Evolutionary conservation across 2,797 vertebrate species (phyloP).

Genomic region (Schizopygopsis malacanthus): DNA sequence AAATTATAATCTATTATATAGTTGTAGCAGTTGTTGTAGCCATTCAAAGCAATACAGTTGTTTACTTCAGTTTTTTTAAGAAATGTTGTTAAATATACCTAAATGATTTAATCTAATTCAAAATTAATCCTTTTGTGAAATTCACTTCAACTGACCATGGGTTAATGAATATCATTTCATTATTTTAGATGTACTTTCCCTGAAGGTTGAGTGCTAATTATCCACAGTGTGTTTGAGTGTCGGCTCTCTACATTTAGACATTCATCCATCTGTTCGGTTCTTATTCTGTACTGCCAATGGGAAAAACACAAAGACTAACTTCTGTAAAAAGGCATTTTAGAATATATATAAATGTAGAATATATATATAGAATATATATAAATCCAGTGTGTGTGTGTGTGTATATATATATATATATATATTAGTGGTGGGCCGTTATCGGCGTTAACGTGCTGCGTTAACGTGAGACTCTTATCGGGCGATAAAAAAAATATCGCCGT

Average conservation of each 20-base stretch:
- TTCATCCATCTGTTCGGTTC: slow-evolving; percentile 35
- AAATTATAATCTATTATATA: background rate
- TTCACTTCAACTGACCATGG: slow-evolving; percentile 8
- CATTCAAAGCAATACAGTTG: slow-evolving; percentile 16
- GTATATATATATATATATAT: too few species aligned
- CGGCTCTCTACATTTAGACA: slow-evolving; percentile 7
- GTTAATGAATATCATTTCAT: background rate
- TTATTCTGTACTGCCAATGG: background rate
- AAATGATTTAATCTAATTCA: background rate
- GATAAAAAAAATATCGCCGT: too few species aligned
- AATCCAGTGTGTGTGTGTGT: too few species aligned
- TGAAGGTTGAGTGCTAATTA: slow-evolving; percentile 50
- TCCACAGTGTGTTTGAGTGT: slow-evolving; percentile 31
- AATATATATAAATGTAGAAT: background rate
- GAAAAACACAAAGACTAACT: slow-evolving; percentile 11
- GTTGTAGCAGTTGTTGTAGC: background rate
- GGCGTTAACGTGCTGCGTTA: too few species aligned
- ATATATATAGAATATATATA: too few species aligned
- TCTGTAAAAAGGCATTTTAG: background rate
- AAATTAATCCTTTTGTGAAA: slow-evolving; percentile 3
- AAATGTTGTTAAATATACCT: background rate
- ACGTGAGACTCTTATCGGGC: too few species aligned
- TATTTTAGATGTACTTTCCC: slow-evolving; percentile 3
- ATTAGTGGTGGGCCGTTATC: too few species aligned
- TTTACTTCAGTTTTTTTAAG: background rate